Percentiles rank a stretch among this genome's conserved stretches.
These are phyloP conservation scores for Cercopithecus mona DNA, from an alignment of 2,113 vertebrate species.

Conservation along the genomic window DNA sequence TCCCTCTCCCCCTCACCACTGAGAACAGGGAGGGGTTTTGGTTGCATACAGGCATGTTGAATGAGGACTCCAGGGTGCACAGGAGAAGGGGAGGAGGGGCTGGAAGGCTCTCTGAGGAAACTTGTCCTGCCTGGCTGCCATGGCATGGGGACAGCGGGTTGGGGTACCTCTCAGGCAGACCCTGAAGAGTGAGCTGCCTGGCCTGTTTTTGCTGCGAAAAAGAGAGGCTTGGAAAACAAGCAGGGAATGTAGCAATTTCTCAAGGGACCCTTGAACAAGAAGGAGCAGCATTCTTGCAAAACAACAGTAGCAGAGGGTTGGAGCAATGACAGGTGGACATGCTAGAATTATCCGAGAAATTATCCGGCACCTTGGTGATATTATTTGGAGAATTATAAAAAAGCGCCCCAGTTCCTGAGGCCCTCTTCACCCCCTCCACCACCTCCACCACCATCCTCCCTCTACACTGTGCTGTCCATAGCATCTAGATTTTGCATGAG, in stretches of 20 bases:
- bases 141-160: not conserved
- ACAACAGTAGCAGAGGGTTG: conserved; percentile 74
- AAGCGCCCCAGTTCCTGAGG: conserved; percentile 65
- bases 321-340: conserved; percentile 78
- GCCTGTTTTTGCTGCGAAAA: not conserved
- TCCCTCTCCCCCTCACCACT: not conserved
- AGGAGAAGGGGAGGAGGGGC: not conserved
- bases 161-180: not conserved
- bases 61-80: not conserved
- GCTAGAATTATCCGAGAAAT: conserved; percentile 81
- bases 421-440: conserved; percentile 11
- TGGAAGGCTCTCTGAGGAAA: not conserved
- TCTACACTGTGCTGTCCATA: not conserved
- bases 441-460: not conserved
- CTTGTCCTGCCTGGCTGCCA: not conserved
- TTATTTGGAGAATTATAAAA: conserved; percentile 81
- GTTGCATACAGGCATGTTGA: not conserved
- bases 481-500: conserved; percentile 70
- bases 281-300: conserved; percentile 75
- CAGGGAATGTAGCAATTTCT: not conserved
- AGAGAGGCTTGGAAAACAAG: not conserved
- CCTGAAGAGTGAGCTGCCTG: conserved; percentile 34
- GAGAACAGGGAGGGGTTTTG: not conserved
- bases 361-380: conserved; percentile 75
- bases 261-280: conserved; percentile 61